Conservation (phyloP, 2,797 vertebrate species). For the Pogoniulus pusillus region DNA sequence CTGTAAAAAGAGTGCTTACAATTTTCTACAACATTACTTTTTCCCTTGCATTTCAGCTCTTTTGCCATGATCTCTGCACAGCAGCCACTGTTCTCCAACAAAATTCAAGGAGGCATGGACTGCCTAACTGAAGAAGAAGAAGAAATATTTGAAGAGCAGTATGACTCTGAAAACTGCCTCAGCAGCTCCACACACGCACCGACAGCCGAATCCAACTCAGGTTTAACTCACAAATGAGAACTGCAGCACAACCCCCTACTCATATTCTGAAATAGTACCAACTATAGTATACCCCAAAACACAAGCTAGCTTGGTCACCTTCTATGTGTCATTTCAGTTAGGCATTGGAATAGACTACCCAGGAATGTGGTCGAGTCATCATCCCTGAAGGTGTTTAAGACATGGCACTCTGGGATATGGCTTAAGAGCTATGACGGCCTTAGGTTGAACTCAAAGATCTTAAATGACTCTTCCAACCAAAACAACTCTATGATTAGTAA, state of each 20-base stretch:
- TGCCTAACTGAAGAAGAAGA: background rate
- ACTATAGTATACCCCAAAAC: accelerated
- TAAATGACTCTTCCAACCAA: too few species aligned
- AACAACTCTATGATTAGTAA: background rate
- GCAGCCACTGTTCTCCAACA: background rate
- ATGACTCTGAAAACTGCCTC: background rate
- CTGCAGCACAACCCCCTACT: background rate
- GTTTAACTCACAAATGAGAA: background rate
- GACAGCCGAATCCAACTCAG: background rate
- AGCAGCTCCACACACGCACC: background rate
- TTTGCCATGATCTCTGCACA: constrained; percentile 43
- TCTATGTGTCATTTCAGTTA: background rate
- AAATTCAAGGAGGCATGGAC: background rate
- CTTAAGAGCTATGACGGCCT: too few species aligned
- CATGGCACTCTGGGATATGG: too few species aligned
- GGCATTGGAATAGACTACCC: too few species aligned
- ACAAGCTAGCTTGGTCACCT: background rate
- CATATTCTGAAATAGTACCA: background rate
- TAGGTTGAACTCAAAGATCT: too few species aligned
- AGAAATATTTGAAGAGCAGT: background rate
- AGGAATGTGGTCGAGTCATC: too few species aligned
- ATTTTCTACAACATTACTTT: background rate
- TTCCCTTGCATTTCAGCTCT: constrained; percentile 19
- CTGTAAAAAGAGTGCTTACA: accelerated
- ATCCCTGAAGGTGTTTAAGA: too few species aligned